These are phyloP conservation scores for Thinocorus orbignyianus DNA, from an alignment of 2,113 vertebrate genomes.

Conservation along the genomic window DNA sequence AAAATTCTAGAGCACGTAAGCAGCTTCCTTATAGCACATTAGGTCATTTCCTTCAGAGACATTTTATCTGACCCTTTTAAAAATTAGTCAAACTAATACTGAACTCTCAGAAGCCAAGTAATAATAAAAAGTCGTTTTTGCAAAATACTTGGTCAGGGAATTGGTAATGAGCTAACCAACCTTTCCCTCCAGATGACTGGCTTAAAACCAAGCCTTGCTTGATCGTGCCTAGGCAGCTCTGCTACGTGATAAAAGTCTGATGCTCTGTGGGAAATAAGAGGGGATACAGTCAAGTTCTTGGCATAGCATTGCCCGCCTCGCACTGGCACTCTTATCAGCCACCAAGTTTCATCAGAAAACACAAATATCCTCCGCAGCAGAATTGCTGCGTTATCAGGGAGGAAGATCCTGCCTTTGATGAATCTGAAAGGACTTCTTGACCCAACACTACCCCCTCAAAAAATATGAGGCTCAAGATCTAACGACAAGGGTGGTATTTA, in stretches of 20 bases:
- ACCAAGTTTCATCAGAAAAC: slow-evolving; percentile 22
- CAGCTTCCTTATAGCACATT: slow-evolving; percentile 56
- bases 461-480: background rate
- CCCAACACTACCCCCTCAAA: background rate
- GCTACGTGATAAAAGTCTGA: background rate
- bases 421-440: slow-evolving; percentile 3
- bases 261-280: background rate
- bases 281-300: background rate
- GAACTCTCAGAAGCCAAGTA: background rate
- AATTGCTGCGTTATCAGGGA: slow-evolving; percentile 7
- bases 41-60: slow-evolving; percentile 56
- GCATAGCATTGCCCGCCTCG: background rate
- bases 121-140: background rate
- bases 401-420: slow-evolving; percentile 35
- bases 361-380: slow-evolving; percentile 36
- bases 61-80: slow-evolving; percentile 28
- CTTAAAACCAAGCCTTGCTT: slow-evolving; percentile 24
- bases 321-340: slow-evolving; percentile 9
- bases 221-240: background rate
- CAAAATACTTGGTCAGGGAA: slow-evolving; percentile 6
- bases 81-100: slow-evolving; percentile 34
- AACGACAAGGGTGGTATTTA: background rate
- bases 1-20: slow-evolving; percentile 41
- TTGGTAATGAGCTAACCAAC: slow-evolving; percentile 1
- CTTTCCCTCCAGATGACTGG: background rate